phyloP scores from a whole-genome alignment of 1,140 invertebrate genomes.

The Brachionus asplanchnoidis region DNA sequence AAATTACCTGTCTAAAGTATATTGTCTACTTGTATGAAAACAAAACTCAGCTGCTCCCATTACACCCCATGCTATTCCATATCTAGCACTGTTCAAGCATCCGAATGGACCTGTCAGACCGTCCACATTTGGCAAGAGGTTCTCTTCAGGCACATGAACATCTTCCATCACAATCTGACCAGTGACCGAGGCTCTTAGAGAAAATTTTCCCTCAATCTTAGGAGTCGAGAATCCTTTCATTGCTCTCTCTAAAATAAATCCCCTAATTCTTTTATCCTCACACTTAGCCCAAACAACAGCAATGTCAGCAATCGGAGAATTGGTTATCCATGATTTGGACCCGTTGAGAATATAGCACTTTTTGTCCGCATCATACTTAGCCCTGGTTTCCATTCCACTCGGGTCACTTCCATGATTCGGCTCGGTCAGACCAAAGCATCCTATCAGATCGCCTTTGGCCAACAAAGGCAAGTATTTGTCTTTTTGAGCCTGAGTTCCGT shows the following conservation, averaged over 20 bases:
- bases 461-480: conserved; percentile 55
- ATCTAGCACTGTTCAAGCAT: conserved; percentile 92
- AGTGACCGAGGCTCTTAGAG: conserved; percentile 82
- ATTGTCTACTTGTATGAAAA: conserved; percentile 76
- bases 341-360: conserved; percentile 80
- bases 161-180: conserved; percentile 98
- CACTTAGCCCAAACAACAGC: conserved; percentile 81
- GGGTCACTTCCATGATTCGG: conserved; percentile 96
- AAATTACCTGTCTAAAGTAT: conserved; percentile 71
- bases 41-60: conserved; percentile 93
- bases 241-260: conserved; percentile 85
- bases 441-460: conserved; percentile 78
- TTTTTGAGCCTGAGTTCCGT: conserved; percentile 55
- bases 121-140: conserved; percentile 75
- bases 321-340: conserved; percentile 93
- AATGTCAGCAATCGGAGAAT: conserved; percentile 87
- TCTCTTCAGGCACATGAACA: conserved; percentile 80
- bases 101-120: conserved; percentile 88
- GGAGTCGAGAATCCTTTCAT: conserved; percentile 80
- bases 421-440: conserved; percentile 95
- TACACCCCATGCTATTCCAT: conserved; percentile 93
- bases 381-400: conserved; percentile 78
- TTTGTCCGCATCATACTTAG: conserved; percentile 63
- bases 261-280: conserved; percentile 71
- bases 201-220: conserved; percentile 96